These are phyloP conservation scores for Speoplatyrhinus poulsoni DNA, from an alignment of 2,113 vertebrate genomes.

Conservation along the genomic window DNA sequence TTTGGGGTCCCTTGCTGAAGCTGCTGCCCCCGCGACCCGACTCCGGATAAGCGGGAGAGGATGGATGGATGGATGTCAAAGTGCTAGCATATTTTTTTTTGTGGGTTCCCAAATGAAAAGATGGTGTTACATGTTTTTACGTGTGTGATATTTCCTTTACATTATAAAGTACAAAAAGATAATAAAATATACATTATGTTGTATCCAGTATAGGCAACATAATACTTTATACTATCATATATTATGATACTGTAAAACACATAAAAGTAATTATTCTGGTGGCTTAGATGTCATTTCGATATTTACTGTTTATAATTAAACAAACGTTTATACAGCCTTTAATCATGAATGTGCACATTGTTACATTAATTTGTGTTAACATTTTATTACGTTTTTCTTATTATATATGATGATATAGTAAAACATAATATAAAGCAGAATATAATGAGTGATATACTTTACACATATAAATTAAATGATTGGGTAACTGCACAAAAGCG, in stretches of 20 bases:
- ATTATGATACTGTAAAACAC: conserved; percentile 8
- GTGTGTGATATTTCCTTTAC: neutral
- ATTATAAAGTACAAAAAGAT: too few species aligned
- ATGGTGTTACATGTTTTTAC: neutral
- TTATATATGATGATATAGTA: conserved; percentile 52
- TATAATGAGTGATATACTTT: conserved; percentile 56
- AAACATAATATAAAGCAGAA: conserved; percentile 43
- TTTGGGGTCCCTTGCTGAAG: too few species aligned
- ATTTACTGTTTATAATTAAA: neutral
- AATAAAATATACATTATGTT: neutral
- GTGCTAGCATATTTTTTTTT: neutral
- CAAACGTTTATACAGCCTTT: neutral
- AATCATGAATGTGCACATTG: too few species aligned
- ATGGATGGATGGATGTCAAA: too few species aligned
- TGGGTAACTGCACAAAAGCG: conserved; percentile 31
- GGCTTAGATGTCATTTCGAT: neutral
- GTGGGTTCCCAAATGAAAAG: conserved; percentile 10
- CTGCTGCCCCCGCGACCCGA: too few species aligned
- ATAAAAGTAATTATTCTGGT: conserved; percentile 1
- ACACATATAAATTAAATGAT: conserved; percentile 67
- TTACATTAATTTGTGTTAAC: neutral
- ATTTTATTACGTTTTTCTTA: conserved; percentile 33
- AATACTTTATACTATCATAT: neutral
- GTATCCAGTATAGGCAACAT: neutral
- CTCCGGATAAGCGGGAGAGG: too few species aligned